phyloP scores from a whole-genome alignment of 1,140 invertebrate species.

The Drosophila malerkotliana region DNA sequence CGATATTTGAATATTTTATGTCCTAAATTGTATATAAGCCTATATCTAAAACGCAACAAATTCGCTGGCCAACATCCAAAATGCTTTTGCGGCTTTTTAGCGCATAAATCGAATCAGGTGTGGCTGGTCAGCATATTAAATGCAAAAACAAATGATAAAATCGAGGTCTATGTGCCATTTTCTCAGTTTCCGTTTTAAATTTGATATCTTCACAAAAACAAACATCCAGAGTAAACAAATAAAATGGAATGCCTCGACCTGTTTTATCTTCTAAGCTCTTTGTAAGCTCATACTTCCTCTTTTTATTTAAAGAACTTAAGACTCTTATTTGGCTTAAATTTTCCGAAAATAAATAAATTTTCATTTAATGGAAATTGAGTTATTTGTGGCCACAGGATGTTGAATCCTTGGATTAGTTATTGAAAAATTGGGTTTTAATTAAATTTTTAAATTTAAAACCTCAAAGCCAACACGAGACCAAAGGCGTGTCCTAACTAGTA shows the following conservation, averaged over 20 bases:
- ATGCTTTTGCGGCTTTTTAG: constrained; percentile 32
- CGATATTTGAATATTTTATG: constrained; percentile 63
- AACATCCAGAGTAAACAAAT: constrained; percentile 2
- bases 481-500: constrained; percentile 1
- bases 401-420: no score
- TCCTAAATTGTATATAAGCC: constrained; percentile 15
- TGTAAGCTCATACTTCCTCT: neutral
- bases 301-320: neutral
- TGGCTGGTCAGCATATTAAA: constrained; percentile 17
- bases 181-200: constrained; percentile 8
- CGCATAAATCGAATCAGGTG: constrained; percentile 51
- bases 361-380: neutral
- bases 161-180: neutral
- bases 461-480: constrained; percentile 7
- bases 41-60: constrained; percentile 30
- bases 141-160: constrained; percentile 25
- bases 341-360: no score
- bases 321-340: no score
- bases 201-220: neutral
- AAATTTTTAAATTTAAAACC: constrained; percentile 6
- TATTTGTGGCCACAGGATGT: neutral
- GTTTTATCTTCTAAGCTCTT: neutral
- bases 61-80: constrained; percentile 27
- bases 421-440: no score
- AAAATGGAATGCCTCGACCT: neutral